Evolutionary conservation across 2,113 vertebrate species (phyloP), one percentile per base, ranked within the genome.

Genomic region (Pristiophorus japonicus): DNA sequence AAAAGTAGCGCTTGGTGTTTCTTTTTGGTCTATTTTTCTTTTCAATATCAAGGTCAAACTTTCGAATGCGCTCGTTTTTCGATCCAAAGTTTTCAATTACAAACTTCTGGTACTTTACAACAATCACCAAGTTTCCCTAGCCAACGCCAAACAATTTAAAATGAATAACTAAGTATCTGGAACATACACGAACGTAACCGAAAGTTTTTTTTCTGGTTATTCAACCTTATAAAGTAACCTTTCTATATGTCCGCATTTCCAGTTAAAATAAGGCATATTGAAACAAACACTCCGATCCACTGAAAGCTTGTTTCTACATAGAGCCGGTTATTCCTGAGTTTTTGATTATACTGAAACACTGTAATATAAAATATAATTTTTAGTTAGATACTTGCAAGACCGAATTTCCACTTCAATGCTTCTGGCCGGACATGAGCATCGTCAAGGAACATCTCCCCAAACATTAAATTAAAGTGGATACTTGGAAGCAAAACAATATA

Each of bases 401-500:
- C 45, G 27, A 94, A 70, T 70, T 47, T 47, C 22, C 20, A 67
- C 1, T 94, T 65, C 38, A 94, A 42, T 67, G 55, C 55, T 91
- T 94, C 45, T 67, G 38, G 38, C n/a, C 66, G 66, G 45, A 45
- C 24, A 51, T 67, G 67, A 47, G 65, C 38, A 67, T 67, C 92
- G 38, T 63, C 88, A 92, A 20, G 30, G 51, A 70, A 94, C 65
- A 34, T n/a, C 66, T 73, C 45, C 65, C 65, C 45, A 45, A 30
- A 94, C 30, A 94, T 94, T 90, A 85, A 20, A 85, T 85, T 34
- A 34, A 94, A 94, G 66, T 70, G 66, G 66, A 47, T 73, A 70
- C 62, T 38, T 92, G 66, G 27, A 94, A 47, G 45, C 63, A 67
- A 94, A 42, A 38, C 65, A 45, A 70, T 51, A 65, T 67, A 94